A percentile compares a stretch with the other conserved stretches of the same genome.
Evolutionary conservation across 2,888 invertebrate species (phyloP).

Genomic region (Hymenopus coronatus): DNA sequence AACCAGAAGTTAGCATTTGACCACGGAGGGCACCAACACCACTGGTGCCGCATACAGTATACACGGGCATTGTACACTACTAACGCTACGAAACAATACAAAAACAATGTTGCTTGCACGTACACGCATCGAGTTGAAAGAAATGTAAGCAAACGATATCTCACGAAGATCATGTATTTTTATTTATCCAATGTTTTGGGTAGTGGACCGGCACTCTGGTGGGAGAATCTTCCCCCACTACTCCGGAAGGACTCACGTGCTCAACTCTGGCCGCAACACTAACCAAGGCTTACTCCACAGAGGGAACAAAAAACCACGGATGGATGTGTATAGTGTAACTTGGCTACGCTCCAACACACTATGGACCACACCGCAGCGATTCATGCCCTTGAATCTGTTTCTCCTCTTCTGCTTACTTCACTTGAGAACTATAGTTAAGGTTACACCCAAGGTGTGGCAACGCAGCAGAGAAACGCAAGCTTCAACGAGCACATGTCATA

Average conservation of each 20-base stretch:
- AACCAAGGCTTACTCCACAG: not conserved
- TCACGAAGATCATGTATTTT: not conserved
- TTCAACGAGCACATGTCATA: not conserved
- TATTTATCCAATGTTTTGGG: not conserved
- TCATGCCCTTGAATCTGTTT: not conserved
- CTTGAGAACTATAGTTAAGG: not conserved
- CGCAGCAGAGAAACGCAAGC: no score
- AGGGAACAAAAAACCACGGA: not conserved
- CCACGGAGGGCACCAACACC: no score
- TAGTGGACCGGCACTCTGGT: not conserved
- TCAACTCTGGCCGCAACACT: not conserved
- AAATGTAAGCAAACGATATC: no score
- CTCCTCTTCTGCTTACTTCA: not conserved
- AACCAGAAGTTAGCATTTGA: no score
- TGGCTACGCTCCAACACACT: not conserved
- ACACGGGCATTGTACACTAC: no score
- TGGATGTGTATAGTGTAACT: not conserved
- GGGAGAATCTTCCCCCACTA: not conserved
- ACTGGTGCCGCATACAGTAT: no score
- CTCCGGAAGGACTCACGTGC: not conserved
- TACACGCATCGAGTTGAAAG: no score
- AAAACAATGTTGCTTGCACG: no score
- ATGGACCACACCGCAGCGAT: not conserved
- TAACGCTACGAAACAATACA: no score
- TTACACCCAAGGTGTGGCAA: not conserved